Conservation (phyloP, 2,797 vertebrate species). For the Micropoecilia bifurca region DNA sequence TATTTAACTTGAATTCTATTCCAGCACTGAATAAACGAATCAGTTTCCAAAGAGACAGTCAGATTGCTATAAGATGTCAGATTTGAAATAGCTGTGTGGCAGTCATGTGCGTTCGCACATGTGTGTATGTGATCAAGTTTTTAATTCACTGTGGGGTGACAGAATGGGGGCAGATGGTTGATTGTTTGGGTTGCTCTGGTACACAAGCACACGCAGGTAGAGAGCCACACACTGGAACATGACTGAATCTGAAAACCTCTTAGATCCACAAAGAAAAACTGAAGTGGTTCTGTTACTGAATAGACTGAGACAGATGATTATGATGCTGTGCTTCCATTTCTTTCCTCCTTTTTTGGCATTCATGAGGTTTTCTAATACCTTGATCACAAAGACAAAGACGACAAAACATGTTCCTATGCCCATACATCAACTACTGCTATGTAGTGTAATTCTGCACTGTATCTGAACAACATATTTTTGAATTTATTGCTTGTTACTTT, state of each 20-base stretch:
- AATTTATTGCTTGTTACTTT: too few relatives aligned
- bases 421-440: background rate
- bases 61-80: background rate
- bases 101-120: background rate
- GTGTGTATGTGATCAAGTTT: background rate
- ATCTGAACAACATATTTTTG: background rate
- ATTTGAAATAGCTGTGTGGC: background rate
- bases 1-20: background rate
- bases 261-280: background rate
- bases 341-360: background rate
- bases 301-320: background rate
- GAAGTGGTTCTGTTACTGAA: background rate
- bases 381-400: background rate
- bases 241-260: background rate
- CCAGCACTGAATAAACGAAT: background rate
- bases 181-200: slow-evolving; percentile 1
- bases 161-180: background rate
- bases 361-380: background rate
- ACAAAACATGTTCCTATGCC: background rate
- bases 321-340: background rate
- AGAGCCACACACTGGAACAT: background rate
- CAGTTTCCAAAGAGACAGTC: background rate
- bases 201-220: background rate
- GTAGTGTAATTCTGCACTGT: background rate
- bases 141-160: background rate